Percentiles rank a stretch among this genome's conserved stretches.
phyloP scores from a whole-genome alignment of 2,113 vertebrate genomes.

The Sisor rabdophorus region DNA sequence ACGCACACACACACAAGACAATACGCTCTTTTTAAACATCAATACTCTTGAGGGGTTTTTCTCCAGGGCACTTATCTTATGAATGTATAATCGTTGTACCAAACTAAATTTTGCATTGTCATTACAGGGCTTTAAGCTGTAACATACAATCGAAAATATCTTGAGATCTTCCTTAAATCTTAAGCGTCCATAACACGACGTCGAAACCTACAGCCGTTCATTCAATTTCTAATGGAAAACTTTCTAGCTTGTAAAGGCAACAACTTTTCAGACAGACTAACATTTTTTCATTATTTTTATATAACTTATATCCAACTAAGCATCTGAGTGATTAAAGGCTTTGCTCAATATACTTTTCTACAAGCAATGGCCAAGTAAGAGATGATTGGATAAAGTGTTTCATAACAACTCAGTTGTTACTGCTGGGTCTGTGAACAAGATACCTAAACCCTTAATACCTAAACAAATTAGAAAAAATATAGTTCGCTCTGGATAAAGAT shows the following conservation, averaged over 20 bases:
- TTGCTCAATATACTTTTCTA: too few species aligned
- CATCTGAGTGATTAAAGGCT: too few species aligned
- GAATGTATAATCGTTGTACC: constrained; percentile 40
- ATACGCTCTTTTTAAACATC: not conserved
- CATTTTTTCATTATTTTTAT: too few species aligned
- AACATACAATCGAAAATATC: constrained; percentile 38
- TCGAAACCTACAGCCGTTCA: constrained; percentile 9
- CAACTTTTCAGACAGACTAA: too few species aligned
- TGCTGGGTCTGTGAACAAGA: too few species aligned
- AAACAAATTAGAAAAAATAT: too few species aligned
- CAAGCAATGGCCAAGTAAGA: too few species aligned
- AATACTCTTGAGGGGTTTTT: constrained; percentile 13
- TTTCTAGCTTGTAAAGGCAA: not conserved
- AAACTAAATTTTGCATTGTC: constrained; percentile 46
- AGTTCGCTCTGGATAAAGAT: too few species aligned
- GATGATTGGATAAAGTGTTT: too few species aligned
- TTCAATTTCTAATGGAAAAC: not conserved
- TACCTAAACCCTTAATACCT: too few species aligned
- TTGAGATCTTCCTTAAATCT: constrained; percentile 32
- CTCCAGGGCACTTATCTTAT: constrained; percentile 10
- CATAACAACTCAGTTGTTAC: too few species aligned
- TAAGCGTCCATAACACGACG: constrained; percentile 19
- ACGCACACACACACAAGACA: not conserved
- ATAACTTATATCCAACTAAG: too few species aligned
- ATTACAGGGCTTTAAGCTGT: constrained; percentile 11